These are phyloP conservation scores for Melanotaenia maccullochi DNA, from an alignment of 2,797 vertebrate species.

Conservation along the genomic window DNA sequence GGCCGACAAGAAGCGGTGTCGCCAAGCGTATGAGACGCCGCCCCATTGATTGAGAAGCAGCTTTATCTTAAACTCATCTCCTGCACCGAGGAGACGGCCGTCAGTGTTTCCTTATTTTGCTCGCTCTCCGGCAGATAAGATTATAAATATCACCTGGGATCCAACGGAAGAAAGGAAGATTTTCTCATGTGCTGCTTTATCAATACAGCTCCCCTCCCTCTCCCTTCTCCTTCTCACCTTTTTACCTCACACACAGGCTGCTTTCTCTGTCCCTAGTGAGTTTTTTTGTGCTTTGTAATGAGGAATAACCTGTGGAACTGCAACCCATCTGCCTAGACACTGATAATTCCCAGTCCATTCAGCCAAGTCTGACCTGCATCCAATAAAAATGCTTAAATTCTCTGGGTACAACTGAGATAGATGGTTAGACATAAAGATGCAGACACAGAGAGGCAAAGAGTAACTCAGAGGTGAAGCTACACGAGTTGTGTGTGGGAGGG, in stretches of 20 bases:
- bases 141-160: constrained; percentile 56
- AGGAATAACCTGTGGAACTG: constrained; percentile 66
- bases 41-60: constrained; percentile 56
- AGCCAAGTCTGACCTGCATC: constrained; percentile 64
- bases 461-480: constrained; percentile 36
- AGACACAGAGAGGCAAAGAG: constrained; percentile 34
- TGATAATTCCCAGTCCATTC: constrained; percentile 68
- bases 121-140: constrained; percentile 60
- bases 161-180: constrained; percentile 59
- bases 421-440: constrained; percentile 44
- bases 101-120: constrained; percentile 57
- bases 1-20: neutral
- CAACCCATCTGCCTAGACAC: constrained; percentile 66
- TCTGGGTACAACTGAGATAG: constrained; percentile 52
- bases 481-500: neutral
- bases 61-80: constrained; percentile 76
- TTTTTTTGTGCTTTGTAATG: constrained; percentile 27
- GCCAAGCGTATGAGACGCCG: constrained; percentile 5
- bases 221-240: neutral
- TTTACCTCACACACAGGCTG: constrained; percentile 49
- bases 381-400: constrained; percentile 72
- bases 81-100: constrained; percentile 2
- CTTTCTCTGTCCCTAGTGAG: constrained; percentile 3
- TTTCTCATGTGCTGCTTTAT: constrained; percentile 63
- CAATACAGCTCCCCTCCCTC: constrained; percentile 55